Percentiles rank a stretch among this genome's conserved stretches.
Evolutionary conservation across 2,888 invertebrate species (phyloP).

Genomic region (Seira musarum): DNA sequence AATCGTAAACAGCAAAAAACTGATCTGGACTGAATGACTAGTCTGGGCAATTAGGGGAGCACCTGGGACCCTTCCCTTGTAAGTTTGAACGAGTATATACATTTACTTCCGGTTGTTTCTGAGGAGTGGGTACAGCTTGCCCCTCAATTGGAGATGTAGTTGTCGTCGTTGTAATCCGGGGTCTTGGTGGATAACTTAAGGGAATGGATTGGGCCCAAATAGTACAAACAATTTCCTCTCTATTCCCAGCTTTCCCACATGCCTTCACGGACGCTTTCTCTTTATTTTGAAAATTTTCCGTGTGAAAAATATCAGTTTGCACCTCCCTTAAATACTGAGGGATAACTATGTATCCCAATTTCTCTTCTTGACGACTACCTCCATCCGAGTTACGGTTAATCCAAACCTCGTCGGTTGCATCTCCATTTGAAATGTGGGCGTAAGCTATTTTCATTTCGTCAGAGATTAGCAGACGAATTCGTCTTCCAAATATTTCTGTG

Average conservation of each 20-base stretch:
- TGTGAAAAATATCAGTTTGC: too few relatives aligned
- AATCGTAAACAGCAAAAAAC: too few relatives aligned
- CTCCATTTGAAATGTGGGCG: conserved; percentile 50
- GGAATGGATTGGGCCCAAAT: too few relatives aligned
- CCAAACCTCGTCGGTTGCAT: conserved; percentile 53
- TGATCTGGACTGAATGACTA: too few relatives aligned
- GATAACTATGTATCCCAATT: conserved; percentile 46
- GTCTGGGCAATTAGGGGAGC: too few relatives aligned
- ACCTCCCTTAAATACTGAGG: conserved; percentile 36
- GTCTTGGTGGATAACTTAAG: too few relatives aligned
- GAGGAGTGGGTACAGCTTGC: too few relatives aligned
- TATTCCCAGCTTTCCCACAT: conserved; percentile 45
- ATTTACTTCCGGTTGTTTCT: too few relatives aligned
- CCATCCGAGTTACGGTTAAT: conserved; percentile 56
- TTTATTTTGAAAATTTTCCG: conserved; percentile 3
- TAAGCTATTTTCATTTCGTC: conserved; percentile 58
- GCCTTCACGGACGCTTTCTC: conserved; percentile 29
- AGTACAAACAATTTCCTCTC: conserved; percentile 49
- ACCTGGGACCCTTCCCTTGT: too few relatives aligned
- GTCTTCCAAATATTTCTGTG: conserved; percentile 33
- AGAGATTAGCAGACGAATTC: conserved; percentile 43
- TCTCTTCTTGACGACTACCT: conserved; percentile 21
- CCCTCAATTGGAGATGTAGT: too few relatives aligned
- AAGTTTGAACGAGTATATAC: too few relatives aligned
- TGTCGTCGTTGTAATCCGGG: too few relatives aligned